Conservation (phyloP, 1,140 invertebrate species). For the Drosophila arizonae region DNA sequence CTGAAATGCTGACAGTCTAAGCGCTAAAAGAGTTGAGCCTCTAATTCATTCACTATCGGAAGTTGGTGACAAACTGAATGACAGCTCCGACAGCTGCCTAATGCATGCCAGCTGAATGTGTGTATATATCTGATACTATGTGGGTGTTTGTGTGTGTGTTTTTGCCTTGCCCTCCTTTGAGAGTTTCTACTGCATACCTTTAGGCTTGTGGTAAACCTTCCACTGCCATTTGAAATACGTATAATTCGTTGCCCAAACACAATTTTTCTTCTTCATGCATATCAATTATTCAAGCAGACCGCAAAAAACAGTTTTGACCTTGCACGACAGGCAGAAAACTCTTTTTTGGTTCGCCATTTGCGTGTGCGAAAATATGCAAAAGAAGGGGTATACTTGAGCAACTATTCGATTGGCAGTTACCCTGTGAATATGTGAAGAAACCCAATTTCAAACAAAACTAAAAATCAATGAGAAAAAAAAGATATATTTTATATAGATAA, state of each 20-base stretch:
- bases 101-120: not conserved
- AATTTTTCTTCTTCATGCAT: constrained; percentile 20
- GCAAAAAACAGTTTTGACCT: constrained; percentile 43
- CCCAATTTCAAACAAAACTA: no score
- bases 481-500: not conserved
- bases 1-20: constrained; percentile 52
- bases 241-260: constrained; percentile 6
- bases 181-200: constrained; percentile 15
- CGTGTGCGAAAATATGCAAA: constrained; percentile 35
- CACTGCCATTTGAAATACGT: constrained; percentile 6
- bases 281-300: constrained; percentile 42
- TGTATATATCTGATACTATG: not conserved
- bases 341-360: constrained; percentile 16
- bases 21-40: not conserved
- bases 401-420: not conserved
- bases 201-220: not conserved
- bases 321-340: constrained; percentile 25
- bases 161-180: constrained; percentile 52
- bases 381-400: not conserved
- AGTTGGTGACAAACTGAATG: constrained; percentile 1
- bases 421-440: not conserved
- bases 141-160: not conserved
- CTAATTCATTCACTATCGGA: not conserved
- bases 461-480: not conserved
- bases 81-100: constrained; percentile 25